Percentiles rank a stretch among this genome's conserved stretches.
Evolutionary conservation across 2,113 vertebrate species (phyloP).

Genomic region (Heterotilapia buettikoferi): DNA sequence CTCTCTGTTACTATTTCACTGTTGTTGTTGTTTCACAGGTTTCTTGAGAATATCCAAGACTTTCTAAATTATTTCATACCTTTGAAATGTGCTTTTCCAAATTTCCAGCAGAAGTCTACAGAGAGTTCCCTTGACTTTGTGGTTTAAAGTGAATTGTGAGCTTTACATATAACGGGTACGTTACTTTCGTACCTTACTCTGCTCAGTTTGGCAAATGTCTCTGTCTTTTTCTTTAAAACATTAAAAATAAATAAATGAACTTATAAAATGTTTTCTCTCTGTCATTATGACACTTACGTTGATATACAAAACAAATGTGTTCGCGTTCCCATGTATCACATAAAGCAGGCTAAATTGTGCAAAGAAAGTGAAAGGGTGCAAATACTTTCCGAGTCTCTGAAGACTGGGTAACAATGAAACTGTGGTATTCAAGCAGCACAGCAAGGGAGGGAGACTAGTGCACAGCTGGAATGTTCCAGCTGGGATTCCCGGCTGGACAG

Average conservation of each 20-base stretch:
- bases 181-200: neutral
- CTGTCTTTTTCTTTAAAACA: neutral
- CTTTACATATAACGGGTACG: neutral
- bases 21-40: neutral
- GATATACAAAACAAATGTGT: neutral
- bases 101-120: neutral
- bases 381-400: neutral
- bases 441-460: constrained; percentile 6
- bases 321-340: neutral
- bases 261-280: neutral
- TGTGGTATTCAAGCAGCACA: neutral
- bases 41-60: neutral
- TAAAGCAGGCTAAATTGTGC: neutral
- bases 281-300: neutral
- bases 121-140: neutral
- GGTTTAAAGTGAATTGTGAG: neutral
- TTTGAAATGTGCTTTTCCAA: neutral
- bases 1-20: neutral
- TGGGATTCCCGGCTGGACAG: constrained; percentile 70
- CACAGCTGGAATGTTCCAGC: constrained; percentile 69
- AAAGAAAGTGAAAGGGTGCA: neutral
- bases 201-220: neutral
- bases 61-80: neutral
- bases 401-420: neutral
- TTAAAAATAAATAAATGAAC: neutral